Percentiles rank a stretch among this genome's conserved stretches.
Conservation (phyloP, 2,888 invertebrate species). For the Ochropleura leucogaster region DNA sequence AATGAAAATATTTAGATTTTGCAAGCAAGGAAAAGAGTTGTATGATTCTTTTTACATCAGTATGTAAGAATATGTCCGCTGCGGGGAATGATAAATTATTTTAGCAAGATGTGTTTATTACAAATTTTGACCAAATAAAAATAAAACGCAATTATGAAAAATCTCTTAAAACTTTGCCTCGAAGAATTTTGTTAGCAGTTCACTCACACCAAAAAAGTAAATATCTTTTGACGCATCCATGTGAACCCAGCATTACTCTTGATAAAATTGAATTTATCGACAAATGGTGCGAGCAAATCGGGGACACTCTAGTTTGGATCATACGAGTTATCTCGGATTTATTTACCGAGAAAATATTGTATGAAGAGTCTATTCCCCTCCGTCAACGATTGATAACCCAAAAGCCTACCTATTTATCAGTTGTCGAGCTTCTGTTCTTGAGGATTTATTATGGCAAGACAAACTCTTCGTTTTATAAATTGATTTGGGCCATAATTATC, state of each 20-base stretch:
- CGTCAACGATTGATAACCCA: neutral
- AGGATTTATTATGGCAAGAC: neutral
- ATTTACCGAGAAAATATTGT: slow-evolving; percentile 25
- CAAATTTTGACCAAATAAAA: neutral
- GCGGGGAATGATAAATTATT: neutral
- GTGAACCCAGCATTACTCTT: slow-evolving; percentile 28
- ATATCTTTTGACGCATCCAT: neutral
- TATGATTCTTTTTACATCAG: neutral
- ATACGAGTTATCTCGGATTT: slow-evolving; percentile 23
- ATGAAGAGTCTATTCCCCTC: slow-evolving; percentile 21
- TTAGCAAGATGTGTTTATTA: neutral
- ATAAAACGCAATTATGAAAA: neutral
- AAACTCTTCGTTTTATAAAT: neutral
- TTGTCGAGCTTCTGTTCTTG: neutral
- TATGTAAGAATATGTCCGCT: neutral
- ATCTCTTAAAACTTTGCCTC: neutral
- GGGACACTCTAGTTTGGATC: slow-evolving; percentile 35
- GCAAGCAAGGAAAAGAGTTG: neutral
- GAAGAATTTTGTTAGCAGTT: neutral
- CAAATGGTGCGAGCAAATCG: slow-evolving; percentile 49
- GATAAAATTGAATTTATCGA: slow-evolving; percentile 47
- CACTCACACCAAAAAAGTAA: neutral
- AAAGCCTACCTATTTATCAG: slow-evolving; percentile 3
- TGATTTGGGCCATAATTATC: neutral
- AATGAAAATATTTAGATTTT: too few relatives aligned